A percentile compares a stretch with the other conserved stretches of the same genome.
Conservation (phyloP, 2,113 vertebrate genomes). For the Jaculus jaculus region DNA sequence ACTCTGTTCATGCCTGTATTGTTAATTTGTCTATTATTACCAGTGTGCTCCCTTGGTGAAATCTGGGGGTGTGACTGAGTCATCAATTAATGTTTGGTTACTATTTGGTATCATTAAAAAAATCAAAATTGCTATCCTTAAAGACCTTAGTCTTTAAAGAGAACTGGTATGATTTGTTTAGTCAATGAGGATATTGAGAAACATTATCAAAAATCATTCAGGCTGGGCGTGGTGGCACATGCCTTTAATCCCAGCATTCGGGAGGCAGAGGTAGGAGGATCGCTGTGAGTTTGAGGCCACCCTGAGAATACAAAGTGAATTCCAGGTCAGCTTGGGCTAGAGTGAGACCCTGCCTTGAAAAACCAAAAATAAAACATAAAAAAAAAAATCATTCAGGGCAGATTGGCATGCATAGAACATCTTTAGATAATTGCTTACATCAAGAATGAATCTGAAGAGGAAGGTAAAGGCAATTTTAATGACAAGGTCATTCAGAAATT, state of each 20-base stretch:
- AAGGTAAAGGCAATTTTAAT: not conserved
- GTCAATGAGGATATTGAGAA: not conserved
- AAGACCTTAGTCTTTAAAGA: not conserved
- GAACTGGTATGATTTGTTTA: not conserved
- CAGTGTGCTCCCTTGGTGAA: not conserved
- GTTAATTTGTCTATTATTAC: slow-evolving; percentile 60
- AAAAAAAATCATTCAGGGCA: not conserved
- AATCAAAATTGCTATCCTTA: not conserved
- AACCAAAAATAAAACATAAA: no score
- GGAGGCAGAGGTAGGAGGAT: no score
- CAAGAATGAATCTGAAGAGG: not conserved
- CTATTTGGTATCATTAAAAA: slow-evolving; percentile 4
- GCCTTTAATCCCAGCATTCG: no score
- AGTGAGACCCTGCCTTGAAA: no score
- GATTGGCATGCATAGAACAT: not conserved
- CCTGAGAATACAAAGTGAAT: no score
- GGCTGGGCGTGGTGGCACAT: no score
- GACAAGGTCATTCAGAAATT: slow-evolving; percentile 39
- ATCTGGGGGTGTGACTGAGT: not conserved
- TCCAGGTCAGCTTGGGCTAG: no score
- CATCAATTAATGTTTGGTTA: not conserved
- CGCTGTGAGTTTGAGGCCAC: no score
- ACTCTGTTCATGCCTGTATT: slow-evolving; percentile 55
- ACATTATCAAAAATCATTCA: not conserved
- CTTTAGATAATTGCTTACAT: not conserved